phyloP scores from a whole-genome alignment of 1,140 invertebrate species.

The Cydia splendana region DNA sequence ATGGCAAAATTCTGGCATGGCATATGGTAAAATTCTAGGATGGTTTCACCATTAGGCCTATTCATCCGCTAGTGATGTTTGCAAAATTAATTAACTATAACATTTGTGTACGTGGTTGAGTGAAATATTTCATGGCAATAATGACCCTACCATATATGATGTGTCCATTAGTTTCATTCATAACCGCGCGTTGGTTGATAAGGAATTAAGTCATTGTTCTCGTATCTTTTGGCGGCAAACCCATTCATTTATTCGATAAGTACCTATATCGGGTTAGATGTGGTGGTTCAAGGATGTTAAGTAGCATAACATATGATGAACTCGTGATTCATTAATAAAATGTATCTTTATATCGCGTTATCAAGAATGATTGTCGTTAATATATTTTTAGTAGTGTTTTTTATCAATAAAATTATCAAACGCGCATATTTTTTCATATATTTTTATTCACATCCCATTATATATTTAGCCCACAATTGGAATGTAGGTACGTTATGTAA shows the following conservation, averaged over 20 bases:
- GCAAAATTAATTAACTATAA: neutral
- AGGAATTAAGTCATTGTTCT: too few species aligned
- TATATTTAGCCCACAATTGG: too few species aligned
- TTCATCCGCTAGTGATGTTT: neutral
- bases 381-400: neutral
- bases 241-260: neutral
- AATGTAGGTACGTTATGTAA: too few species aligned
- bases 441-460: too few species aligned
- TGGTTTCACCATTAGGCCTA: conserved; percentile 8
- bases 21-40: neutral
- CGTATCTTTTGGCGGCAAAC: conserved; percentile 8
- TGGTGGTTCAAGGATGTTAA: too few species aligned
- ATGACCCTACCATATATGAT: conserved; percentile 27
- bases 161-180: conserved; percentile 4
- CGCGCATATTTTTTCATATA: too few species aligned
- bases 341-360: too few species aligned
- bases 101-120: neutral
- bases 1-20: too few species aligned
- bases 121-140: neutral
- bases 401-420: neutral
- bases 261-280: neutral
- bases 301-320: too few species aligned
- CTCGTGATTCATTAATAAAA: too few species aligned
- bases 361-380: too few species aligned
- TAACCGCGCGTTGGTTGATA: neutral